A percentile compares a stretch with the other conserved stretches of the same genome.
phyloP scores from a whole-genome alignment of 2,113 vertebrate species.

The Neomonachus schauinslandi region DNA sequence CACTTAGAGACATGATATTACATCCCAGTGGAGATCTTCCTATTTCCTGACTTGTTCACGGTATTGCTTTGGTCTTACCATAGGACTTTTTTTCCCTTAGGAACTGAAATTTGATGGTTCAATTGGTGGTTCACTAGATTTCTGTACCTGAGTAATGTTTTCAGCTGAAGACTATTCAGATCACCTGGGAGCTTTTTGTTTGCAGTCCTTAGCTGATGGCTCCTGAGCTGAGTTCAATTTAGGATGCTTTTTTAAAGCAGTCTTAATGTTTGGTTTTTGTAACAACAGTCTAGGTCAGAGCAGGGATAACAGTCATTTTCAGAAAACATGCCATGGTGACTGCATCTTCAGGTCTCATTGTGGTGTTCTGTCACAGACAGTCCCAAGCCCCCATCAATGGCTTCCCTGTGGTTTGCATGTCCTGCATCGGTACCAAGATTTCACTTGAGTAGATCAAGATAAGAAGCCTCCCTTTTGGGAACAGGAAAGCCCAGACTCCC shows the following conservation, averaged over 20 bases:
- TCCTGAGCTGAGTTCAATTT: not conserved
- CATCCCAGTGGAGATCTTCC: not conserved
- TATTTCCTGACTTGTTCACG: too few species aligned
- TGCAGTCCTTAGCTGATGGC: accelerated
- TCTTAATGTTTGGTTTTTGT: too few species aligned
- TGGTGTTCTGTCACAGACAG: not conserved
- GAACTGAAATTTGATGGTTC: not conserved
- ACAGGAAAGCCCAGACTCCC: not conserved
- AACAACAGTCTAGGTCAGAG: not conserved
- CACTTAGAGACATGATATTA: not conserved
- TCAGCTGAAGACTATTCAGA: not conserved
- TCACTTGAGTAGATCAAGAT: not conserved
- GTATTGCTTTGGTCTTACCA: not conserved
- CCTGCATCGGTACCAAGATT: not conserved
- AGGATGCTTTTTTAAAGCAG: not conserved
- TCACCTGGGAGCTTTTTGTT: not conserved
- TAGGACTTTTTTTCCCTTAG: not conserved
- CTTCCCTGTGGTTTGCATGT: not conserved
- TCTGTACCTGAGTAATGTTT: not conserved
- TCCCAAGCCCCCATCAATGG: not conserved
- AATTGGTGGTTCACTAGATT: not conserved
- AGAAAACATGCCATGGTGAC: not conserved
- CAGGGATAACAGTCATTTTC: not conserved
- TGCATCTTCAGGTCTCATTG: not conserved
- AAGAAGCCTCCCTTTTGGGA: not conserved